Evolutionary conservation across 2,113 vertebrate genomes (phyloP).

Genomic region (Gorsachius goisagi): DNA sequence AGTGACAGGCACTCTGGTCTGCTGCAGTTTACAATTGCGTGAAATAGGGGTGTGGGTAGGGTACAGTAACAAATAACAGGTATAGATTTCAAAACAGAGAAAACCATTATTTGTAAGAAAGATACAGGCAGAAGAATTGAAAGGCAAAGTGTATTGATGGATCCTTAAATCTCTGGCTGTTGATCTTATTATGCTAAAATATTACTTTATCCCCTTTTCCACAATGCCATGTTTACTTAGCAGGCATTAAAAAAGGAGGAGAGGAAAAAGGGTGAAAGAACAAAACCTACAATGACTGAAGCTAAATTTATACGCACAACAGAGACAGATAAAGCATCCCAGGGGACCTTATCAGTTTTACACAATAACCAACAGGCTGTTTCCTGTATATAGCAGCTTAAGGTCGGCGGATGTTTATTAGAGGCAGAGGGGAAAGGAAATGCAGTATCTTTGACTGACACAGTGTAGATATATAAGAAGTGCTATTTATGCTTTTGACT

Average conservation of each 20-base stretch:
- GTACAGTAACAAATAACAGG: constrained; percentile 31
- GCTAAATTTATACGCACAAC: constrained; percentile 46
- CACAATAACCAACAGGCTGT: constrained; percentile 67
- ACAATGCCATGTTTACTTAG: constrained; percentile 49
- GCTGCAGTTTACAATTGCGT: constrained; percentile 7
- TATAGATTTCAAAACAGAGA: constrained; percentile 43
- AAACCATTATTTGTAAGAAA: constrained; percentile 17
- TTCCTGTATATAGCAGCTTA: constrained; percentile 65
- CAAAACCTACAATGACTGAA: constrained; percentile 47
- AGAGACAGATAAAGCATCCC: constrained; percentile 59
- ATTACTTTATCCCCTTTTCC: constrained; percentile 50
- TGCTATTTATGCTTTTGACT: constrained; percentile 59
- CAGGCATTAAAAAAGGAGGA: constrained; percentile 33
- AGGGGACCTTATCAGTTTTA: constrained; percentile 62
- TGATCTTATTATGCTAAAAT: constrained; percentile 29
- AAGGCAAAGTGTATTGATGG: neutral
- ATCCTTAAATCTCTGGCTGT: constrained; percentile 16
- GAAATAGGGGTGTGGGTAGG: neutral
- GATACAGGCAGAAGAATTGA: neutral
- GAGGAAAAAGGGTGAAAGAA: constrained; percentile 52
- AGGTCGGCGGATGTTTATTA: constrained; percentile 66
- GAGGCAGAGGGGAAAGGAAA: constrained; percentile 67
- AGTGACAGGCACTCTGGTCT: constrained; percentile 43
- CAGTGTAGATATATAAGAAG: constrained; percentile 58
- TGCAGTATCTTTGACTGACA: constrained; percentile 65